Evolutionary conservation across 2,888 invertebrate genomes (phyloP).

Genomic region (Tenthredo livida): DNA sequence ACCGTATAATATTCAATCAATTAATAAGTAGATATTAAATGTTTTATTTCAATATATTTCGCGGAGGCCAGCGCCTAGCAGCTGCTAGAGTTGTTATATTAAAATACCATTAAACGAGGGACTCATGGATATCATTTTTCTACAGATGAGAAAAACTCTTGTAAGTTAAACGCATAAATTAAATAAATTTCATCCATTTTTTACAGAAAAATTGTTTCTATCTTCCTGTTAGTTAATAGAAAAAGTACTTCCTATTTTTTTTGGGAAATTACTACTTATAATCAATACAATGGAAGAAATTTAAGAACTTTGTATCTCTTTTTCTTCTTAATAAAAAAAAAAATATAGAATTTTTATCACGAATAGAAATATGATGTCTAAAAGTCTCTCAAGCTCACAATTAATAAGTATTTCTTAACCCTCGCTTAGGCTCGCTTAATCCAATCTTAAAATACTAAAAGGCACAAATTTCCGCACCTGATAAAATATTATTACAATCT

Average conservation of each 20-base stretch:
- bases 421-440: conserved; percentile 72
- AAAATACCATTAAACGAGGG: conserved; percentile 62
- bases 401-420: conserved; percentile 64
- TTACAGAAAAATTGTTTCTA: neutral
- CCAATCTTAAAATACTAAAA: conserved; percentile 77
- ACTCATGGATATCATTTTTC: conserved; percentile 61
- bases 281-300: conserved; percentile 47
- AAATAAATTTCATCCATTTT: neutral
- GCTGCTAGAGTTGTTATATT: conserved; percentile 60
- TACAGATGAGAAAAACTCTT: neutral
- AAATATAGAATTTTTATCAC: conserved; percentile 25
- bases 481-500: conserved; percentile 56
- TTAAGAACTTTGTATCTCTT: conserved; percentile 19
- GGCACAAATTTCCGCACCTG: conserved; percentile 74
- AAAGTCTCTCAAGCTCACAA: conserved; percentile 54
- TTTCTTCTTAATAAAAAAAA: conserved; percentile 55
- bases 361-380: conserved; percentile 38
- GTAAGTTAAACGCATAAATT: neutral
- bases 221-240: neutral
- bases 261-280: conserved; percentile 34
- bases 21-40: conserved; percentile 45
- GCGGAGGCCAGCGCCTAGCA: conserved; percentile 62
- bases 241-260: conserved; percentile 30
- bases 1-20: conserved; percentile 10
- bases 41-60: conserved; percentile 50